Percentiles rank a stretch among this genome's conserved stretches.
Evolutionary conservation across 2,113 vertebrate species (phyloP).

Genomic region (Oryzias curvinotus): DNA sequence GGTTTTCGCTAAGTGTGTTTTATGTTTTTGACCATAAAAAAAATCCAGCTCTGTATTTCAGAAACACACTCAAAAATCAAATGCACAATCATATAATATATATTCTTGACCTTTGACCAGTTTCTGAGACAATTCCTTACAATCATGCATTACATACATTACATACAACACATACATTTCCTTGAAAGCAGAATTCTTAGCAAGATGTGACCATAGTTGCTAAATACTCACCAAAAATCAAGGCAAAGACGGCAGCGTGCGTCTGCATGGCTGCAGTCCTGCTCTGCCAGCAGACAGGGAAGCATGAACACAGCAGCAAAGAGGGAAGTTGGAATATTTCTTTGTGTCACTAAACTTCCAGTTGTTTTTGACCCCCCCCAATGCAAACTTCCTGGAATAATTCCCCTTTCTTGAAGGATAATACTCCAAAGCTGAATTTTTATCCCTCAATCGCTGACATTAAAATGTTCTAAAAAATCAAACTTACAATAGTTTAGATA

Average conservation of each 20-base stretch:
- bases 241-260: conserved; percentile 24
- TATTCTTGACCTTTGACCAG: no score
- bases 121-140: no score
- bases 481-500: not conserved
- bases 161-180: not conserved
- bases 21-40: not conserved
- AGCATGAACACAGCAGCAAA: conserved; percentile 13
- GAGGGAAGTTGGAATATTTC: conserved; percentile 52
- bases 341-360: conserved; percentile 2
- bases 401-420: no score
- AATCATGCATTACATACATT: not conserved
- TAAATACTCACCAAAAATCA: conserved; percentile 62
- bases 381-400: no score
- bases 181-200: not conserved
- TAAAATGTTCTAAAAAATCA: not conserved
- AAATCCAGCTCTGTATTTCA: no score
- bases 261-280: conserved; percentile 57
- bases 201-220: not conserved
- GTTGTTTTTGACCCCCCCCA: not conserved
- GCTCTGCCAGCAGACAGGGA: conserved; percentile 41
- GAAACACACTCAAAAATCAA: no score
- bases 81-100: no score
- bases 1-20: not conserved
- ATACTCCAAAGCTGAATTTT: no score
- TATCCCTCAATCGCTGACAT: no score